phyloP scores from a whole-genome alignment of 2,888 invertebrate genomes.

The Campaea margaritaria region DNA sequence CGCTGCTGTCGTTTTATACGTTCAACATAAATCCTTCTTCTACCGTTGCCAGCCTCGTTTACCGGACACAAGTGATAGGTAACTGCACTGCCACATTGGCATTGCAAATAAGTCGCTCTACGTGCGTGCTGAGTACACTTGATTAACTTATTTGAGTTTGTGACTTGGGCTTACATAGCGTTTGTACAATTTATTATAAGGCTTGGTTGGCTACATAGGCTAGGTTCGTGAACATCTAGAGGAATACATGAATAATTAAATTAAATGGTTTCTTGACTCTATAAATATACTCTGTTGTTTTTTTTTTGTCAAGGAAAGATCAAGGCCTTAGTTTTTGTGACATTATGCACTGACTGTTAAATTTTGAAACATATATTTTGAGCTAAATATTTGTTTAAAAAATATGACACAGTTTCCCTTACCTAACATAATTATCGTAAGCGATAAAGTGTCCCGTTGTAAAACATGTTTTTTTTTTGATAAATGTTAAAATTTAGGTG shows the following conservation, averaged over 20 bases:
- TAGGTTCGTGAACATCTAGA: neutral
- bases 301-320: no score
- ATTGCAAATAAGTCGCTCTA: slow-evolving; percentile 8
- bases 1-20: neutral
- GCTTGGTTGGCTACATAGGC: neutral
- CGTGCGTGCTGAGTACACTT: slow-evolving; percentile 7
- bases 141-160: slow-evolving; percentile 7
- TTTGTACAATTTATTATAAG: neutral
- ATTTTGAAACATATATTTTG: no score
- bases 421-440: no score
- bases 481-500: no score
- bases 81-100: neutral
- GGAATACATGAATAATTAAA: neutral
- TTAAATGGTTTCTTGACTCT: neutral
- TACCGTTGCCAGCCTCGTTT: slow-evolving; percentile 12
- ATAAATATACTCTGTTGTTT: neutral
- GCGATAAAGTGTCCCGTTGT: no score
- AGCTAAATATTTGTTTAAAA: no score
- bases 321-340: no score
- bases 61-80: neutral
- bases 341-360: no score
- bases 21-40: slow-evolving; percentile 16
- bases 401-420: no score
- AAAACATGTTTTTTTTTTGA: no score
- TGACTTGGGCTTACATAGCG: neutral